Base-by-base conservation (phyloP, 1,140 invertebrate species). In the Stegodyphus dumicola region DNA sequence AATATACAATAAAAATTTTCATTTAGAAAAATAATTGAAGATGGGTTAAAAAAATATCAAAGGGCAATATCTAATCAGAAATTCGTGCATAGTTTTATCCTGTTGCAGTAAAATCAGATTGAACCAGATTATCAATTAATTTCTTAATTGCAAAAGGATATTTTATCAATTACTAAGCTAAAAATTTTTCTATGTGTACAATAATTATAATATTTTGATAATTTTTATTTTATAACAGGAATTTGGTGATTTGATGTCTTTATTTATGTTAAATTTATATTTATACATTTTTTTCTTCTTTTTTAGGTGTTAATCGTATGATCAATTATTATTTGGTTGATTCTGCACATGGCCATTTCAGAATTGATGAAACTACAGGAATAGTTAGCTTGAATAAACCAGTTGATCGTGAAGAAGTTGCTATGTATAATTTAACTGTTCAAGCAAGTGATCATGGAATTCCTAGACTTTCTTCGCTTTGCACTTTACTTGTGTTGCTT, bases 341-440 rank as follows among this genome's bases (percentile, higher is more conserved):
- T 83, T 93, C 93, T 2, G 93, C 93, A 6, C 88, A 91, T 67
- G 90, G 93, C 48, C 84, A 88, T 54, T 97, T 96, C 90, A 91
- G 92, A 66, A 94, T 97, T 75, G 93, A 94, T 6, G 86, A 93
- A 0, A 93, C 94, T 64, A 96, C 93, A 89, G 96, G 96, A 67
- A 95, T 97, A 80, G 92, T 98, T 7, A 96, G 94, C 6, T 91
- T 97, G 33, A 94, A 93, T 71, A 95, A 95, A 87, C 91, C 93
- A 48, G 90, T 98, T 13, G 97, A 99, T 91, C 92, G 97, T 66
- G 97, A 99, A 92, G 94, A 94, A 5, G 93, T 93, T 88, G 94
- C 95, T 0, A 93, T 94, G 89, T 98, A 97, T 90, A 96, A 96
- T 89, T 91, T 98, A 5, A 94, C 94, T 1, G 92, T 98, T n/a